Base-by-base conservation (phyloP, 2,113 vertebrate genomes). In the Genyomyrus donnyi region DNA sequence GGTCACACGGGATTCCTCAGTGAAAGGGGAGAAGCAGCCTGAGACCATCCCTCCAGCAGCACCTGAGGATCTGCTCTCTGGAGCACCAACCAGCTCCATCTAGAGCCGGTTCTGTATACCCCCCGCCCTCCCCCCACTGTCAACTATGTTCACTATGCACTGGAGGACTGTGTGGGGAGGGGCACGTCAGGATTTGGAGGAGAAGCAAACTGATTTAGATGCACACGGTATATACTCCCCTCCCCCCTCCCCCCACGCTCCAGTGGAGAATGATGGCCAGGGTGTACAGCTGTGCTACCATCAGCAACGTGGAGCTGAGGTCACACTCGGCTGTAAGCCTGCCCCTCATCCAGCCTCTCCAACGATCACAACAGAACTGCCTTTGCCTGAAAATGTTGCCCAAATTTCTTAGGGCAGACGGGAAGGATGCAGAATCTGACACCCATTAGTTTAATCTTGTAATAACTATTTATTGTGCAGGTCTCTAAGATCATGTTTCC, bases 401-500 rank as follows among this genome's bases (percentile, higher is more conserved):
- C 31, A 80, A 19, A 80, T 80, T 80, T 80, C 74, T 80, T 80
- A 80, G 74, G 74, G 74, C 74, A 19, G 74, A 42, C 35, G 5
- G 31, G 74, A 80, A 42, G 39, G 35, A 80, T 17, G 35, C 74
- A 42, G 74, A 80, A 80, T 80, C 74, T 80, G 74, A 80, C 74
- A 80, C 74, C 74, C 35, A 80, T 42, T 80, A 80, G 74, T 80
- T 39, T 80, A 42, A 42, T 80, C 74, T 80, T 80, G 74, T 80
- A 80, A 70, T 70, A 80, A 80, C 74, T 80, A 80, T 80, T 80
- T 80, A 80, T 80, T 80, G 74, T 80, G 74, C 5, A 80, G 74
- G 17, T 0, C 74, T 85, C 46, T 49, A 48, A 27, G 83, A 49
- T 85, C 83, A 49, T 46, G 24, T 49, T 85, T 85, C 42, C 24